These are phyloP conservation scores for Denticeps clupeoides DNA, from an alignment of 2,797 vertebrate genomes.

Conservation along the genomic window DNA sequence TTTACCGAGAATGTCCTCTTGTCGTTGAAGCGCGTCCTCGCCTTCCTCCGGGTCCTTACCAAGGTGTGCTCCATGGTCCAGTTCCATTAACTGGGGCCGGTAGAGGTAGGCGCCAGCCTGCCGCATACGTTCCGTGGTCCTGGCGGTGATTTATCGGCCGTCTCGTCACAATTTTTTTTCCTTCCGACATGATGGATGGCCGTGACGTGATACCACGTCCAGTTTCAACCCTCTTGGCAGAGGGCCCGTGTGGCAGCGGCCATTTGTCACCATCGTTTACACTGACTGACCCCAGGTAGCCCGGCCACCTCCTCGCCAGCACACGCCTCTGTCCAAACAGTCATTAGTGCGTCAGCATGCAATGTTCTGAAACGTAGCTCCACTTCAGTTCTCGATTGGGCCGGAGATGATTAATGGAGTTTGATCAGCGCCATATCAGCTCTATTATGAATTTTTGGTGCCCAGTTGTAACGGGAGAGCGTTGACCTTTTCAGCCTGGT, in stretches of 20 bases:
- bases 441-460: too few species aligned
- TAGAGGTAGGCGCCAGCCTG: slow-evolving; percentile 45
- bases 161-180: slow-evolving; percentile 30
- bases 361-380: neutral
- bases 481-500: too few species aligned
- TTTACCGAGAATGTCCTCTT: too few species aligned
- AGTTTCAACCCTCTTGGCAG: slow-evolving; percentile 37
- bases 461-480: too few species aligned
- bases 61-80: neutral
- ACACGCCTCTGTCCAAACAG: slow-evolving; percentile 1
- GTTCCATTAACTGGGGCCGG: slow-evolving; percentile 4
- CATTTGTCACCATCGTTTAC: slow-evolving; percentile 67
- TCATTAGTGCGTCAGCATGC: neutral
- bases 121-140: slow-evolving; percentile 45
- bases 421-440: too few species aligned
- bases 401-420: neutral
- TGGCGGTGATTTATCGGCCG: slow-evolving; percentile 68
- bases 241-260: slow-evolving; percentile 35
- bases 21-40: neutral
- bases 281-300: slow-evolving; percentile 34
- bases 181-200: slow-evolving; percentile 64
- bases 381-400: neutral
- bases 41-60: neutral
- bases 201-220: slow-evolving; percentile 56
- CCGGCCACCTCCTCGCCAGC: neutral